A percentile compares a stretch with the other conserved stretches of the same genome.
phyloP scores from a whole-genome alignment of 2,888 invertebrate species.

The Volucella zonaria region DNA sequence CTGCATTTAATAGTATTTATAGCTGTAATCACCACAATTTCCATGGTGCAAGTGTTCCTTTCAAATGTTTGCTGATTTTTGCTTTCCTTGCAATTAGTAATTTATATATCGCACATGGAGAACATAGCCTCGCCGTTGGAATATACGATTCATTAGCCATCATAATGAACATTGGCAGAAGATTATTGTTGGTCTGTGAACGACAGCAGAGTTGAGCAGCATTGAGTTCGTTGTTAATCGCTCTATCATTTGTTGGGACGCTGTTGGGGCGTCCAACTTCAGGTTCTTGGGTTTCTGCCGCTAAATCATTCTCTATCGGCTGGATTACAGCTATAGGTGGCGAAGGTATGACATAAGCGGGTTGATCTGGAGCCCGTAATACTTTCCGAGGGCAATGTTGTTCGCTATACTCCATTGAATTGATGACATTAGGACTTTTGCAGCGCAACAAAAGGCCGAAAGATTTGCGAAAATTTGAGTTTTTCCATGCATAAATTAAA shows the following conservation, averaged over 20 bases:
- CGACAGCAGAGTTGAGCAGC: slow-evolving; percentile 26
- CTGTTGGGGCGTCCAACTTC: too few relatives aligned
- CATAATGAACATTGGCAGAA: slow-evolving; percentile 7
- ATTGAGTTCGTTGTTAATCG: slow-evolving; percentile 21
- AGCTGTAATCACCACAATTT: slow-evolving; percentile 50
- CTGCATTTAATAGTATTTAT: slow-evolving; percentile 62
- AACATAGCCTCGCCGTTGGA: slow-evolving; percentile 32
- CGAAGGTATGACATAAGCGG: not conserved
- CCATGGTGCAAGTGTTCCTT: slow-evolving; percentile 44
- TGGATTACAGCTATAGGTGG: not conserved
- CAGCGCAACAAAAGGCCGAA: slow-evolving; percentile 88
- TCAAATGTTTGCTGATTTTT: slow-evolving; percentile 15
- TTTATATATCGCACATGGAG: slow-evolving; percentile 52
- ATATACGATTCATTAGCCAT: slow-evolving; percentile 34
- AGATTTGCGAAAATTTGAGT: slow-evolving; percentile 89
- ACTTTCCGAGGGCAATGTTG: slow-evolving; percentile 31
- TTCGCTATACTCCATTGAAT: slow-evolving; percentile 76
- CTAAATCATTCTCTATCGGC: not conserved
- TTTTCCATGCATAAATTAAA: slow-evolving; percentile 93
- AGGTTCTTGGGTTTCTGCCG: slow-evolving; percentile 1
- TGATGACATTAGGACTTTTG: slow-evolving; percentile 85
- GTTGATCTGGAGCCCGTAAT: not conserved
- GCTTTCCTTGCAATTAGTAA: slow-evolving; percentile 23
- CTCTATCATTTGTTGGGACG: not conserved
- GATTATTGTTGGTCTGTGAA: slow-evolving; percentile 23